A percentile compares a stretch with the other conserved stretches of the same genome.
Conservation (phyloP, 2,888 invertebrate species). For the Heliconius aoede region DNA sequence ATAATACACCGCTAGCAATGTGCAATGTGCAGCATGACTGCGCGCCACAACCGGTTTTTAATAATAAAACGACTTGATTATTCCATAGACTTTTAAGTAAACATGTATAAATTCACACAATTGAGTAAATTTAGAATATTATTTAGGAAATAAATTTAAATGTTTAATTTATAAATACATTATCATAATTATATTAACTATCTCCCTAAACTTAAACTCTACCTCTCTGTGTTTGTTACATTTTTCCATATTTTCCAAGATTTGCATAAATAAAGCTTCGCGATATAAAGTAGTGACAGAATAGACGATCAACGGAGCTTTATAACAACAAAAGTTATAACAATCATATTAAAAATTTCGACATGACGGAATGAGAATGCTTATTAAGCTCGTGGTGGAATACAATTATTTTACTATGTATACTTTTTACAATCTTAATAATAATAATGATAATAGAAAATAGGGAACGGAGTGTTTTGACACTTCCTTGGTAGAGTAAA, state of each 20-base stretch:
- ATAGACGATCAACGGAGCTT: neutral
- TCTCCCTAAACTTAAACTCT: neutral
- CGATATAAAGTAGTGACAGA: neutral
- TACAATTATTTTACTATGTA: neutral
- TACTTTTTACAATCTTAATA: neutral
- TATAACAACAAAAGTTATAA: neutral
- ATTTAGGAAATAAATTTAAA: neutral
- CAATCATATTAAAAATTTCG: constrained; percentile 1
- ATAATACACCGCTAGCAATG: constrained; percentile 34
- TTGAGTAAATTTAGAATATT: neutral
- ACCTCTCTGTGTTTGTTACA: too few species aligned
- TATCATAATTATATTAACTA: neutral
- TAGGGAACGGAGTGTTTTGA: too few species aligned
- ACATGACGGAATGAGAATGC: neutral
- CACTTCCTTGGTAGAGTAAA: neutral
- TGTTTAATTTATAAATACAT: too few species aligned
- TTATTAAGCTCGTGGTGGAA: neutral
- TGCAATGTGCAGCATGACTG: constrained; percentile 60
- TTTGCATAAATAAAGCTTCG: neutral
- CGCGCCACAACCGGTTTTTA: constrained; percentile 64
- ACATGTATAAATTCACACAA: neutral
- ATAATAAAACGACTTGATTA: constrained; percentile 40
- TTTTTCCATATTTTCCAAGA: neutral
- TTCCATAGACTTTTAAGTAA: neutral
- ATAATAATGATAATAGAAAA: neutral